phyloP scores from a whole-genome alignment of 1,140 invertebrate genomes.

The Anastrepha ludens region DNA sequence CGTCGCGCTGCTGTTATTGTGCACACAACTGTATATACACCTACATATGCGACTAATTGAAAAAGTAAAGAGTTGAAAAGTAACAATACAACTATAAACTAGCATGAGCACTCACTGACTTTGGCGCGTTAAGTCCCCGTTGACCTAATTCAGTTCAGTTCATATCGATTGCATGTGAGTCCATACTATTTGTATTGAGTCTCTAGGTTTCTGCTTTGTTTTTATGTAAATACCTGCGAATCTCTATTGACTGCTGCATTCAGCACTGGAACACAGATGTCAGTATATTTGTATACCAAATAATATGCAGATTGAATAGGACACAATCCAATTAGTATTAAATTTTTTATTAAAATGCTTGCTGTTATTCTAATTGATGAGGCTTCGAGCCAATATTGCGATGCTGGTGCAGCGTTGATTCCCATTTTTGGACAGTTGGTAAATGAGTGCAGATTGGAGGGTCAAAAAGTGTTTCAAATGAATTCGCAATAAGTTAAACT shows the following conservation, averaged over 20 bases:
- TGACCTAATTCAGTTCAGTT: constrained; percentile 10
- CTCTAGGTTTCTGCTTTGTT: too few relatives aligned
- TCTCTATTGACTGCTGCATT: neutral
- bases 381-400: neutral
- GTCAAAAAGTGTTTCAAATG: too few relatives aligned
- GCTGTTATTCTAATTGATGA: neutral
- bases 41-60: neutral
- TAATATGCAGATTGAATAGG: neutral
- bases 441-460: too few relatives aligned
- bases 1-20: too few relatives aligned
- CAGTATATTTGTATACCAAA: neutral
- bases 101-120: neutral
- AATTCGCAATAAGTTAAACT: too few relatives aligned
- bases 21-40: neutral
- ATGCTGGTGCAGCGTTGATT: neutral
- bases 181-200: too few relatives aligned
- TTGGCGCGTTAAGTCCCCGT: constrained; percentile 36
- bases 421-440: too few relatives aligned
- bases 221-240: neutral
- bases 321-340: constrained; percentile 36
- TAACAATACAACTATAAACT: neutral
- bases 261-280: neutral
- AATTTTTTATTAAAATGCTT: neutral
- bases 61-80: neutral
- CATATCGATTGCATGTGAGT: neutral